Conservation (phyloP, 2,888 invertebrate species). For the Nomada goodeniana region DNA sequence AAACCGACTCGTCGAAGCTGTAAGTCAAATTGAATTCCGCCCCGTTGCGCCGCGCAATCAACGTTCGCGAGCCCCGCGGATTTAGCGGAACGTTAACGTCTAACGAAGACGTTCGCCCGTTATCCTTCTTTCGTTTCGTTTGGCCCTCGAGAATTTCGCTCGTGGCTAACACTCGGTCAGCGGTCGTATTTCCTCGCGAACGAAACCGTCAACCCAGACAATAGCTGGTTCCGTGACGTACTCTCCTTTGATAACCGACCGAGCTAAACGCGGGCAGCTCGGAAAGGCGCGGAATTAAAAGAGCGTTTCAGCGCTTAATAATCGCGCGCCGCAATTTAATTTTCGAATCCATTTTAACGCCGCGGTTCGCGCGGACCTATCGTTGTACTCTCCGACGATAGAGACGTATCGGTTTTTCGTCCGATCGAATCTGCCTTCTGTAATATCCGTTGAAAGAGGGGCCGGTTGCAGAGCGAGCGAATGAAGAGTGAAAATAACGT, state of each 20-base stretch:
- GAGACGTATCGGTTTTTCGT: conserved; percentile 40
- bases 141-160: conserved; percentile 2
- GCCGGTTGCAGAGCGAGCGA: too few relatives aligned
- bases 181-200: conserved; percentile 16
- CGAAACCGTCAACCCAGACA: neutral
- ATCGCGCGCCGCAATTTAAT: conserved; percentile 63
- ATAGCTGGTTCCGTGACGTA: neutral
- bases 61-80: conserved; percentile 10
- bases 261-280: conserved; percentile 46
- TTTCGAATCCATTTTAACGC: conserved; percentile 62
- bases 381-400: conserved; percentile 8
- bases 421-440: conserved; percentile 10
- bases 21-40: conserved; percentile 33
- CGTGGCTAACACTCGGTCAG: conserved; percentile 26
- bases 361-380: conserved; percentile 31
- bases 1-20: conserved; percentile 52
- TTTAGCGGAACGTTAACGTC: neutral
- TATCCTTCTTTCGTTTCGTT: too few relatives aligned
- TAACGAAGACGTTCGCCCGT: neutral
- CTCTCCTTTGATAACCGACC: conserved; percentile 38
- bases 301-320: conserved; percentile 59
- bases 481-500: too few relatives aligned
- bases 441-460: neutral
- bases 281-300: conserved; percentile 65
- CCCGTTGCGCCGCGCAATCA: conserved; percentile 3